Conservation (phyloP, 2,888 invertebrate species). For the Gisinianus flammeolus region DNA sequence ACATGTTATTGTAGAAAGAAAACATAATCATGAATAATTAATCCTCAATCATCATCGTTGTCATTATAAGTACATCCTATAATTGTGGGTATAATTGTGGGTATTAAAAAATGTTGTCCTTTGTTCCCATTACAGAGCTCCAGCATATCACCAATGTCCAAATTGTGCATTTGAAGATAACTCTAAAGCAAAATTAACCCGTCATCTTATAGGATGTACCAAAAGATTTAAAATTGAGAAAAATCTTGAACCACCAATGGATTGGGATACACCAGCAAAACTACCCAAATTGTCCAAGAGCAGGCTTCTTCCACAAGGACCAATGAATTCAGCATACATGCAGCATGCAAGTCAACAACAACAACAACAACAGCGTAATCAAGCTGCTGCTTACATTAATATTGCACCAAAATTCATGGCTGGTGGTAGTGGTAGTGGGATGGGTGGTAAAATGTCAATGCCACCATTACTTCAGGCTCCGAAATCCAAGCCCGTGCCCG, state of each 20-base stretch:
- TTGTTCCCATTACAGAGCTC: conserved; percentile 74
- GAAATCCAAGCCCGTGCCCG: conserved; percentile 56
- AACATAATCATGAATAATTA: too few species aligned
- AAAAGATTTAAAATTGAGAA: conserved; percentile 87
- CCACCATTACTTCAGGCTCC: conserved; percentile 64
- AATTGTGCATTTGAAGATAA: conserved; percentile 94
- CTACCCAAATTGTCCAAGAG: conserved; percentile 74
- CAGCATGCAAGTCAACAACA: conserved; percentile 1
- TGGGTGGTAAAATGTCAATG: conserved; percentile 46
- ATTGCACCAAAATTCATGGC: conserved; percentile 59
- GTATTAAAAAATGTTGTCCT: too few species aligned
- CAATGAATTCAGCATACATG: conserved; percentile 43
- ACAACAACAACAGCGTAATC: conserved; percentile 11
- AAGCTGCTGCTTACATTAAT: conserved; percentile 62
- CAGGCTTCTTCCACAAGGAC: conserved; percentile 55
- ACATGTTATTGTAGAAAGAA: background rate
- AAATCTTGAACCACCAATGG: conserved; percentile 81
- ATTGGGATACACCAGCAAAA: conserved; percentile 94
- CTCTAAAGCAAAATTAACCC: conserved; percentile 85
- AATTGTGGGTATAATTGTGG: background rate
- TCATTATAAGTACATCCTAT: too few species aligned
- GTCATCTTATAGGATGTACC: conserved; percentile 84
- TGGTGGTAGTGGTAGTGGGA: conserved; percentile 13
- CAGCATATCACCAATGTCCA: conserved; percentile 87
- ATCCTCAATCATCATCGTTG: background rate